A percentile compares a stretch with the other conserved stretches of the same genome.
phyloP scores from a whole-genome alignment of 2,888 invertebrate genomes.

The Tenthredo amoena region DNA sequence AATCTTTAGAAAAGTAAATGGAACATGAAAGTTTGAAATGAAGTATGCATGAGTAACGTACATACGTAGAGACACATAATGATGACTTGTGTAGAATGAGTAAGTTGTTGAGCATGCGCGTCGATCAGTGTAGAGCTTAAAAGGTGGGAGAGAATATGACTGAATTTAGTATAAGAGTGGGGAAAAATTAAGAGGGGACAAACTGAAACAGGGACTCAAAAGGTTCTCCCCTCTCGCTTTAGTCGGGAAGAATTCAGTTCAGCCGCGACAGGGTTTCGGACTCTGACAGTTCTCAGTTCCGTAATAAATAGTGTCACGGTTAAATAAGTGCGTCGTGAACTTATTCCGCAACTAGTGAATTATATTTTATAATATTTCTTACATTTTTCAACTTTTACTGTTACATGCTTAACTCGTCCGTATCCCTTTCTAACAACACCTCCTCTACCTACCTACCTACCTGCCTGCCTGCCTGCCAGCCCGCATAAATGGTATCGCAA shows the following conservation, averaged over 20 bases:
- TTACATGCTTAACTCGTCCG: not conserved
- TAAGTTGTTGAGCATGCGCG: constrained; percentile 4
- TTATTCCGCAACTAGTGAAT: not conserved
- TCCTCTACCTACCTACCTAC: not conserved
- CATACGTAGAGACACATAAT: not conserved
- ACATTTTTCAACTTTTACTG: not conserved
- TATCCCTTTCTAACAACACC: not conserved
- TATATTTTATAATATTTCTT: not conserved
- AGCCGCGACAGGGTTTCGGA: constrained; percentile 1
- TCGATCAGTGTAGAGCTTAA: not conserved
- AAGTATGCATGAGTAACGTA: not conserved
- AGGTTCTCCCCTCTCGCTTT: constrained; percentile 8
- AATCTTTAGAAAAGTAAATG: not conserved
- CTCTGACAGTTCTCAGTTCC: constrained; percentile 23
- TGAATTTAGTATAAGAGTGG: not conserved
- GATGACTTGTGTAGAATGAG: not conserved
- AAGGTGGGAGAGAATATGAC: not conserved
- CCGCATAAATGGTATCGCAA: not conserved
- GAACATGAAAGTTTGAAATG: not conserved
- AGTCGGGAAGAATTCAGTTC: constrained; percentile 6
- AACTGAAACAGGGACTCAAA: constrained; percentile 24
- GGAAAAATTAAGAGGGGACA: not conserved
- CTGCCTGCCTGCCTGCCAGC: not conserved
- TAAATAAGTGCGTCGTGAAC: not conserved
- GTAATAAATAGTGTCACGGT: not conserved